Evolutionary conservation across 2,797 vertebrate species (phyloP).

Genomic region (Enteromius thamalakanensis): DNA sequence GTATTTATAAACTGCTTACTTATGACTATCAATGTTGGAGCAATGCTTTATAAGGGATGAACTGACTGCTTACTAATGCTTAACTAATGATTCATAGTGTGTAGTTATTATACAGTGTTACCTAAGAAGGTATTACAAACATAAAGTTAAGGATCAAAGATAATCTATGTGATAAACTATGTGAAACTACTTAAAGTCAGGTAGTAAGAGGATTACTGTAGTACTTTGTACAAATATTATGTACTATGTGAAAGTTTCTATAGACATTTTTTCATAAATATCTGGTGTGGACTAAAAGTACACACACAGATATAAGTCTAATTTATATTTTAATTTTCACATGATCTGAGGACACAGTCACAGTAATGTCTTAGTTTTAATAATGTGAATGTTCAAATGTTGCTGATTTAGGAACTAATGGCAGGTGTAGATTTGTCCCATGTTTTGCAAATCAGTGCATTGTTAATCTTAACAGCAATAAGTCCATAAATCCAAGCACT

Average conservation of each 20-base stretch:
- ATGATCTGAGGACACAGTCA: neutral
- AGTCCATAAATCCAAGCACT: conserved; percentile 5
- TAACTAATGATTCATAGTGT: too few species aligned
- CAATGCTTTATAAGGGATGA: too few species aligned
- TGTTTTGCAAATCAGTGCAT: neutral
- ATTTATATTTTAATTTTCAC: too few species aligned
- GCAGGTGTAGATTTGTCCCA: conserved; percentile 1
- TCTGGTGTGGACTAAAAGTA: neutral
- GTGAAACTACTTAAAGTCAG: too few species aligned
- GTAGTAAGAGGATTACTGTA: neutral
- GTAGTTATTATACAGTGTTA: too few species aligned
- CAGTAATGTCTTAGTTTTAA: neutral
- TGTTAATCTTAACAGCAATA: conserved; percentile 11
- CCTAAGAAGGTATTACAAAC: too few species aligned
- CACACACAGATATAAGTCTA: neutral
- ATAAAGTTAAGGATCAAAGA: too few species aligned
- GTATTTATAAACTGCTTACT: too few species aligned
- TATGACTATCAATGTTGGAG: too few species aligned
- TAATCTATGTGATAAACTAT: too few species aligned
- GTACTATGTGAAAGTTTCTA: neutral
- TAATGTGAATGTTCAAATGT: neutral
- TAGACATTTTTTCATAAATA: neutral
- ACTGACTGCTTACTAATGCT: too few species aligned
- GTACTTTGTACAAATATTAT: neutral
- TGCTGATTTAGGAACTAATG: neutral